These are phyloP conservation scores for Xyrauchen texanus DNA, from an alignment of 2,113 vertebrate genomes.

Conservation along the genomic window DNA sequence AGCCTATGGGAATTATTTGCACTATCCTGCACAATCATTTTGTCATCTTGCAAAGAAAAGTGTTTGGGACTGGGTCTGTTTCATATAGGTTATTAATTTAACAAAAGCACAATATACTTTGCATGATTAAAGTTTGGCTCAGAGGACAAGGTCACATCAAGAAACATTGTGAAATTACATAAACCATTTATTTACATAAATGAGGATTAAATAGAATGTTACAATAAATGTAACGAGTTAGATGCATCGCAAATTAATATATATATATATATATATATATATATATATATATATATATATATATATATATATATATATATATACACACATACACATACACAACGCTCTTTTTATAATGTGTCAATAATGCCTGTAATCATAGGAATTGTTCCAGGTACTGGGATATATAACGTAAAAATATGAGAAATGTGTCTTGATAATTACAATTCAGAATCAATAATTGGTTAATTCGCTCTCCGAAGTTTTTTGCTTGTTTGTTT, in stretches of 20 bases:
- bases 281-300: too few relatives aligned
- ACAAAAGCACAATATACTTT: too few relatives aligned
- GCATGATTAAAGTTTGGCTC: too few relatives aligned
- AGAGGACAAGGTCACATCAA: background rate
- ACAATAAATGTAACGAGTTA: conserved; percentile 79
- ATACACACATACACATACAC: too few relatives aligned
- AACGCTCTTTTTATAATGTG: conserved; percentile 23
- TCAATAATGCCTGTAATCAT: conserved; percentile 17
- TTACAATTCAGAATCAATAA: conserved; percentile 11
- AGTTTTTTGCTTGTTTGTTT: background rate
- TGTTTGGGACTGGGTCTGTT: too few relatives aligned
- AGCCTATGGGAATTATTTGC: too few relatives aligned
- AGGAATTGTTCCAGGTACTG: conserved; percentile 24
- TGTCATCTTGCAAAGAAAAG: too few relatives aligned
- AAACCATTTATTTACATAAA: conserved; percentile 83
- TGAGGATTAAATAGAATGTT: conserved; percentile 83
- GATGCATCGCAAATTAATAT: conserved; percentile 69
- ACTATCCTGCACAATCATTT: too few relatives aligned
- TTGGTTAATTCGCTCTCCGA: background rate
- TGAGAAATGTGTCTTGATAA: conserved; percentile 9
- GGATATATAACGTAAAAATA: conserved; percentile 29
- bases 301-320: too few relatives aligned
- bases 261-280: too few relatives aligned
- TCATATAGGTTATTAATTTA: too few relatives aligned
- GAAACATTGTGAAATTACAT: conserved; percentile 72